Evolutionary conservation across 1,140 invertebrate species (phyloP).

Genomic region (Heliconius congener): DNA sequence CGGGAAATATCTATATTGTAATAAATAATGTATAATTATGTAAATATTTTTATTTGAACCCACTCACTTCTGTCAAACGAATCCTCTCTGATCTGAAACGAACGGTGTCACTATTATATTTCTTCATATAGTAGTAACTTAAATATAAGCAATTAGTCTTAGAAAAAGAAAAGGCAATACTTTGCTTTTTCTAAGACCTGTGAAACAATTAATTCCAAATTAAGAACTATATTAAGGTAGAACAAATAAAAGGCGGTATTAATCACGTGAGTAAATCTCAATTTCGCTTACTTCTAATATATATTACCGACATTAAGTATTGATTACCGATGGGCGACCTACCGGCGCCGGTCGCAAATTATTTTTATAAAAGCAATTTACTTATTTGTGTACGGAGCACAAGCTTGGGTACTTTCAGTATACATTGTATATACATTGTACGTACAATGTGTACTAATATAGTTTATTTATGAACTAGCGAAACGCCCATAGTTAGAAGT

Average conservation of each 20-base stretch:
- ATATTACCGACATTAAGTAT: constrained; percentile 38
- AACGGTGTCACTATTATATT: no score
- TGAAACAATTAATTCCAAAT: background rate
- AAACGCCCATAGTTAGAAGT: background rate
- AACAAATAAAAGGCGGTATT: constrained; percentile 9
- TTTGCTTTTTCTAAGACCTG: no score
- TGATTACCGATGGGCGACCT: constrained; percentile 35
- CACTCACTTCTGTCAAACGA: no score
- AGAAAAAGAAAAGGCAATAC: no score
- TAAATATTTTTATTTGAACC: no score
- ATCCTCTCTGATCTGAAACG: no score
- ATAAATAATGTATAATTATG: no score
- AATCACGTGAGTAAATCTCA: constrained; percentile 39
- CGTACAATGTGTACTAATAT: background rate
- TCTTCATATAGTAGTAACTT: no score
- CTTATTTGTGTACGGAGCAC: background rate
- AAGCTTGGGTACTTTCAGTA: background rate
- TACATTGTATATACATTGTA: background rate
- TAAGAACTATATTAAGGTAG: background rate
- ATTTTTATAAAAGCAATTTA: constrained; percentile 29
- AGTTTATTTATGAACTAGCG: background rate
- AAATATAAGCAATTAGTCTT: no score
- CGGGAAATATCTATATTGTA: no score
- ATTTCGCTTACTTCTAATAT: constrained; percentile 21
- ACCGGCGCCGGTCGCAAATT: constrained; percentile 35